Conservation (phyloP, 2,888 invertebrate species). For the Coelogynopora nodosa region DNA sequence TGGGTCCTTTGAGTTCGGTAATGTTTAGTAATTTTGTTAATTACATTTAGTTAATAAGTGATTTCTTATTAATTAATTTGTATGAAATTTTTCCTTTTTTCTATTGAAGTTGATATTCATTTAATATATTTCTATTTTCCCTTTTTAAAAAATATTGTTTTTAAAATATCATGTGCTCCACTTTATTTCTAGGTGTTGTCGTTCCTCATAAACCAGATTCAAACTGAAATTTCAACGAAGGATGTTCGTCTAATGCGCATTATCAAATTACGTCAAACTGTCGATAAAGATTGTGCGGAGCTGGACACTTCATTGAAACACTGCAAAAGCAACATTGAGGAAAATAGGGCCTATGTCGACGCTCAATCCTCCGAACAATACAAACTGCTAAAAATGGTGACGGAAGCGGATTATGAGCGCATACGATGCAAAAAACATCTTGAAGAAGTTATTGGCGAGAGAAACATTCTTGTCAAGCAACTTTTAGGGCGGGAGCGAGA, state of each 20-base stretch:
- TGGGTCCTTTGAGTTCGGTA: too few species aligned
- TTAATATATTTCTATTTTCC: too few species aligned
- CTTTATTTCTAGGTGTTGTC: not conserved
- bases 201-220: not conserved
- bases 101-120: too few species aligned
- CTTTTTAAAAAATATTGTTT: too few species aligned
- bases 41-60: too few species aligned
- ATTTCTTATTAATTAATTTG: too few species aligned
- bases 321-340: not conserved
- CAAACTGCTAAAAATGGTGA: not conserved
- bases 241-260: not conserved
- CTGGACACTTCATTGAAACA: not conserved
- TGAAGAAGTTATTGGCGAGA: not conserved
- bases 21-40: too few species aligned
- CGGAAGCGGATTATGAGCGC: not conserved
- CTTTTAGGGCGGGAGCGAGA: not conserved
- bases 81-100: too few species aligned
- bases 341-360: not conserved
- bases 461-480: not conserved
- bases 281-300: not conserved
- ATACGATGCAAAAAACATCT: not conserved
- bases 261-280: not conserved
- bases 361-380: not conserved
- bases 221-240: not conserved
- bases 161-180: too few species aligned